These are phyloP conservation scores for Syrista parreyssii DNA, from an alignment of 2,888 invertebrate genomes.

Conservation along the genomic window DNA sequence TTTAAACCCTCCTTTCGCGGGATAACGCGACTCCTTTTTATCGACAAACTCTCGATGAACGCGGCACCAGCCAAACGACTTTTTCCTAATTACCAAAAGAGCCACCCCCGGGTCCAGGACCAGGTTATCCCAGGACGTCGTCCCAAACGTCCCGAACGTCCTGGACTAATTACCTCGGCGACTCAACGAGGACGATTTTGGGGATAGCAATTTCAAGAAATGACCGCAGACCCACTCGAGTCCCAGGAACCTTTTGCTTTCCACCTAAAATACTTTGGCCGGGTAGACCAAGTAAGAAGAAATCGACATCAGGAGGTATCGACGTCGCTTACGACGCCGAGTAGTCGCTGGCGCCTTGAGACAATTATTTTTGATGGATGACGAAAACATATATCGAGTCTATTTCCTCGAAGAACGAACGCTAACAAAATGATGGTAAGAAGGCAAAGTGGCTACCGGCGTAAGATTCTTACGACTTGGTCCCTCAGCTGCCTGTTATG, in stretches of 20 bases:
- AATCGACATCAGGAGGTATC: too few species aligned
- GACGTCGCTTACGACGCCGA: too few species aligned
- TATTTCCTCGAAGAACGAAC: not conserved
- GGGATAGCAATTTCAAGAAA: too few species aligned
- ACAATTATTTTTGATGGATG: constrained; percentile 51
- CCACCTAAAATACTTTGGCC: too few species aligned
- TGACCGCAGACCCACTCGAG: too few species aligned
- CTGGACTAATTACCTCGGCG: constrained; percentile 5
- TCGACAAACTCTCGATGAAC: constrained; percentile 12
- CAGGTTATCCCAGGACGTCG: too few species aligned
- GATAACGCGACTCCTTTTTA: too few species aligned
- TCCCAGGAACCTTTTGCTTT: too few species aligned
- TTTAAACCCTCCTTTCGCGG: too few species aligned
- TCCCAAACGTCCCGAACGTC: too few species aligned
- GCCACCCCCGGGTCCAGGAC: constrained; percentile 9
- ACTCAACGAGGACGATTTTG: not conserved
- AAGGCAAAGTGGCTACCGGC: not conserved
- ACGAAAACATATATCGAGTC: constrained; percentile 10
- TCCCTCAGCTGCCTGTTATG: too few species aligned
- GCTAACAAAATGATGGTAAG: not conserved
- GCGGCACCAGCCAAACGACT: constrained; percentile 24
- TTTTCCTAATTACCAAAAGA: constrained; percentile 28
- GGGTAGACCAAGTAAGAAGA: too few species aligned
- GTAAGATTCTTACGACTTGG: not conserved
- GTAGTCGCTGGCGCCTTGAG: constrained; percentile 4